These are phyloP conservation scores for Oriolus oriolus DNA, from an alignment of 2,113 vertebrate genomes.

Conservation along the genomic window DNA sequence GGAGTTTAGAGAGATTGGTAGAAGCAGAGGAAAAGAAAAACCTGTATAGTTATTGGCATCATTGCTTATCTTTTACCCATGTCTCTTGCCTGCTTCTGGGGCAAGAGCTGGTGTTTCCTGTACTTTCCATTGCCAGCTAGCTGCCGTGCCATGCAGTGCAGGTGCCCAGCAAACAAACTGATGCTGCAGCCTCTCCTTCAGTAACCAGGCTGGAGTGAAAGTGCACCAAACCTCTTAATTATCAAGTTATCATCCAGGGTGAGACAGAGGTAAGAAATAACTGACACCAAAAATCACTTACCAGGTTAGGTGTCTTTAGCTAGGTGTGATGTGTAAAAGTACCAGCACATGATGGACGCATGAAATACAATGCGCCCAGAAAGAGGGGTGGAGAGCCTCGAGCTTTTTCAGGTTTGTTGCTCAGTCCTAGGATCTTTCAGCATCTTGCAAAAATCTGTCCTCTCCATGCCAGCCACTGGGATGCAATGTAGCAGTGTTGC, in stretches of 20 bases:
- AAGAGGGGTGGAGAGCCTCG: neutral
- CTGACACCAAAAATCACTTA: neutral
- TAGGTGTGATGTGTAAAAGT: neutral
- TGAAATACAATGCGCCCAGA: neutral
- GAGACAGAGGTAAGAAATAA: neutral
- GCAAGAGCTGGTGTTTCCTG: neutral
- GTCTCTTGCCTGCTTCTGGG: neutral
- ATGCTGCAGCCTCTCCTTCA: neutral
- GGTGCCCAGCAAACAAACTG: neutral
- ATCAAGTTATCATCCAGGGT: neutral
- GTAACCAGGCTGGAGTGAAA: neutral
- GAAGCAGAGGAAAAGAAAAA: neutral
- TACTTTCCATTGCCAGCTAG: neutral
- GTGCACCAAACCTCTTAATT: neutral
- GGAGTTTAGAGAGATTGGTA: neutral
- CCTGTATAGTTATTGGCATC: neutral
- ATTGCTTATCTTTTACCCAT: neutral
- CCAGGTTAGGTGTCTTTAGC: neutral
- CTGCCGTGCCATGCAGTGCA: fast-evolving
- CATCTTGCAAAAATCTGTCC: neutral
- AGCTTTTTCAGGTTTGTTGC: neutral
- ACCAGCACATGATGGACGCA: fast-evolving
- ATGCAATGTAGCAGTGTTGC: neutral
- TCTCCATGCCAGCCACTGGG: neutral
- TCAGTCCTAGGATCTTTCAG: neutral